phyloP scores from a whole-genome alignment of 2,113 vertebrate genomes.

The Herpetotheres cachinnans region DNA sequence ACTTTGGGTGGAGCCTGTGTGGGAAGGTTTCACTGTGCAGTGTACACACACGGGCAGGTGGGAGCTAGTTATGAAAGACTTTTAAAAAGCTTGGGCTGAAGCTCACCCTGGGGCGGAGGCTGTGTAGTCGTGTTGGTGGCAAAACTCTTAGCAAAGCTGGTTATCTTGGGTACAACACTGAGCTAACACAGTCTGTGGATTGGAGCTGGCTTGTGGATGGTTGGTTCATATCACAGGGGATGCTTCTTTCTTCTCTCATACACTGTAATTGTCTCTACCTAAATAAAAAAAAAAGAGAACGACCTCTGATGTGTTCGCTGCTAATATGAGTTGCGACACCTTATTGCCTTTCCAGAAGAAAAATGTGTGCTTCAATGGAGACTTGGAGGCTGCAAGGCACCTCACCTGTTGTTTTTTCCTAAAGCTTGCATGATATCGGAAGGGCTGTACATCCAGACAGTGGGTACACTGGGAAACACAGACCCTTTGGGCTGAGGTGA shows the following conservation, averaged over 20 bases:
- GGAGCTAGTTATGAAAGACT: background rate
- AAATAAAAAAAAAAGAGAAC: background rate
- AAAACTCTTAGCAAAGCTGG: background rate
- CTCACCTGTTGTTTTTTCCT: background rate
- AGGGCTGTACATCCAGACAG: background rate
- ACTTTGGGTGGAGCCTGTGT: background rate
- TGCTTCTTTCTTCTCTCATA: background rate
- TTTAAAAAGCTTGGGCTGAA: background rate
- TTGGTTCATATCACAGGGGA: background rate
- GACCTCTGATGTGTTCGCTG: background rate
- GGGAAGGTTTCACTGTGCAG: background rate
- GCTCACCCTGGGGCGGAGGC: background rate
- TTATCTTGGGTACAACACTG: background rate
- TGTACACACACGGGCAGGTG: background rate
- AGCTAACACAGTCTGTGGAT: background rate
- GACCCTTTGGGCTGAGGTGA: background rate
- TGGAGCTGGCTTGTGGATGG: background rate
- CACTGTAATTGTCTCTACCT: background rate
- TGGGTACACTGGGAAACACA: background rate
- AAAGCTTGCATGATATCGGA: background rate
- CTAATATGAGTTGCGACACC: background rate
- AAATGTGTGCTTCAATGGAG: background rate
- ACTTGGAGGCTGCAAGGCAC: background rate
- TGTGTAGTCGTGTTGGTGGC: background rate
- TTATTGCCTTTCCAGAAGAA: background rate